Conservation (phyloP, 1,140 invertebrate genomes). For the Macrocentrus cingulum region DNA sequence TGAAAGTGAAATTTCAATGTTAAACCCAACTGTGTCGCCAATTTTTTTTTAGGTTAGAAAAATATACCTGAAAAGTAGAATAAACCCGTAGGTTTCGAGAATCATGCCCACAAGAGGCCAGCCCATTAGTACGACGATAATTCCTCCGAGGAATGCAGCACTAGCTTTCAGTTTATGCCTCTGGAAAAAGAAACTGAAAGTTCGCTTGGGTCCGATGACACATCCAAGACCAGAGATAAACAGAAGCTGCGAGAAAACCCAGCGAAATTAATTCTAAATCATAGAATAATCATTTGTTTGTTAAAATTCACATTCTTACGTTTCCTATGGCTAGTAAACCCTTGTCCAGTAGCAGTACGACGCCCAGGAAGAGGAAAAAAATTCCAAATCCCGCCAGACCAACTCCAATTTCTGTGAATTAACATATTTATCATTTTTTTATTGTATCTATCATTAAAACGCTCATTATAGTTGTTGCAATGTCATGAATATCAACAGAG, state of each 20-base stretch:
- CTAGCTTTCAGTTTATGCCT: slow-evolving; percentile 93
- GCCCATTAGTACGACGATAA: slow-evolving; percentile 90
- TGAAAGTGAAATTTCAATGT: slow-evolving; percentile 59
- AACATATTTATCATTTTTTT: slow-evolving; percentile 27
- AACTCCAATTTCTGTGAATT: slow-evolving; percentile 90
- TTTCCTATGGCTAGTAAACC: slow-evolving; percentile 98
- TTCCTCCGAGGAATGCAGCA: slow-evolving; percentile 91
- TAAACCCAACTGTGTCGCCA: no score
- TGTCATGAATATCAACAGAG: no score
- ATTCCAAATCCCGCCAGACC: slow-evolving; percentile 95
- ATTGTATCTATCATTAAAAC: not conserved
- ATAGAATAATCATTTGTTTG: no score
- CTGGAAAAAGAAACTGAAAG: slow-evolving; percentile 98
- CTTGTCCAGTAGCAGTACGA: slow-evolving; percentile 95
- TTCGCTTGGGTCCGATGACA: slow-evolving; percentile 94
- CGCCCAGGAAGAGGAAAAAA: slow-evolving; percentile 92
- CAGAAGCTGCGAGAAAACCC: slow-evolving; percentile 71
- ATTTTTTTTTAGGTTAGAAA: slow-evolving; percentile 15
- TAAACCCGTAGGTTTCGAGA: slow-evolving; percentile 88
- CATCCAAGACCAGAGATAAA: slow-evolving; percentile 94
- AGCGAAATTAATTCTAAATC: not conserved
- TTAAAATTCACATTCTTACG: no score
- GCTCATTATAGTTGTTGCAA: no score
- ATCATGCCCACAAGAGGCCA: slow-evolving; percentile 97
- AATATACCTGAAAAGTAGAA: slow-evolving; percentile 76